Conservation (phyloP, 2,113 vertebrate genomes). For the Nothocercus nigrocapillus region DNA sequence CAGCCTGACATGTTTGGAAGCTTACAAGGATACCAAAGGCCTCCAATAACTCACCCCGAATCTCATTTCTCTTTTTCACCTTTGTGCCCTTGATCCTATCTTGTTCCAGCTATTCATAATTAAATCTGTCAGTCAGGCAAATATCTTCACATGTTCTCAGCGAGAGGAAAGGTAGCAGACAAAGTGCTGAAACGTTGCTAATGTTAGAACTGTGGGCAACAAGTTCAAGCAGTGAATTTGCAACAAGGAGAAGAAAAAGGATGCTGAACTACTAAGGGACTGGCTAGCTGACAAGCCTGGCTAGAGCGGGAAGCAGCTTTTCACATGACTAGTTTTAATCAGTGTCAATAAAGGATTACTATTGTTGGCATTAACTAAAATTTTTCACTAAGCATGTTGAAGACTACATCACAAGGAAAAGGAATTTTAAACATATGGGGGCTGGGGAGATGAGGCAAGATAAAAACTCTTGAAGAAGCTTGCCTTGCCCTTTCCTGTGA, state of each 20-base stretch:
- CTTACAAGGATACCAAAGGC: not conserved
- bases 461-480: not conserved
- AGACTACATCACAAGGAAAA: not conserved
- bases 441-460: not conserved
- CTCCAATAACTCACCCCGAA: not conserved
- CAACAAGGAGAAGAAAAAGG: not conserved
- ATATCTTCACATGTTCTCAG: not conserved
- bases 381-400: not conserved
- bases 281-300: not conserved
- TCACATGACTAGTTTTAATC: not conserved
- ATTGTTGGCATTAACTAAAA: not conserved
- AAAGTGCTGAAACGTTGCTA: not conserved
- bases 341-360: not conserved
- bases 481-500: not conserved
- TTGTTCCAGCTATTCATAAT: conserved; percentile 31
- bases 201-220: not conserved
- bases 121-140: conserved; percentile 40
- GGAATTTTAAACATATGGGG: not conserved
- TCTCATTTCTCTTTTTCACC: conserved; percentile 28
- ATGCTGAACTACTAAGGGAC: not conserved
- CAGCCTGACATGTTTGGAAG: not conserved
- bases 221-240: not conserved
- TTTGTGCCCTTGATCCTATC: not conserved
- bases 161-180: not conserved
- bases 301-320: not conserved